Evolutionary conservation across 1,140 invertebrate genomes (phyloP).

Genomic region (Araneus ventricosus): DNA sequence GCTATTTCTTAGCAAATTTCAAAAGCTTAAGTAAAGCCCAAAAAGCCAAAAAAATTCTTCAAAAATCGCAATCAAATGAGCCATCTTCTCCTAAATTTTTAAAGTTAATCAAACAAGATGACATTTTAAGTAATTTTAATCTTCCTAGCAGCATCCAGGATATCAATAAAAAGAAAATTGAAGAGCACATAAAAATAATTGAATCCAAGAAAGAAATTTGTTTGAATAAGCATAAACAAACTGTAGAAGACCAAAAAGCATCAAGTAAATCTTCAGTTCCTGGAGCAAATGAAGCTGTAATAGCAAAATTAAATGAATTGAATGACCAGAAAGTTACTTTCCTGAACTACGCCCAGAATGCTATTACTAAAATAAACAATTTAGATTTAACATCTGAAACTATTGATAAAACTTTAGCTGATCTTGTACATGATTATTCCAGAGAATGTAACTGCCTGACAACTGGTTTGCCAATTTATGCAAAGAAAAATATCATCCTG

Average conservation of each 20-base stretch:
- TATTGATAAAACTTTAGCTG: conserved; percentile 25
- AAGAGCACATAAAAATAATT: conserved; percentile 37
- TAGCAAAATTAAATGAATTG: conserved; percentile 46
- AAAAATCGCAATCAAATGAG: conserved; percentile 35
- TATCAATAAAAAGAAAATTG: conserved; percentile 53
- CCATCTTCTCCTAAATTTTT: conserved; percentile 55
- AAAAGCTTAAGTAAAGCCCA: conserved; percentile 67
- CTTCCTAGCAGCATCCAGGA: background rate
- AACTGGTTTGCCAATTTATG: conserved; percentile 90
- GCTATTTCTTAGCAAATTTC: conserved; percentile 53
- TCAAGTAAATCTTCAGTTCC: background rate
- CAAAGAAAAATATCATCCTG: conserved; percentile 88
- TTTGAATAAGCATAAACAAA: conserved; percentile 46
- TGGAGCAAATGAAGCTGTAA: conserved; percentile 21
- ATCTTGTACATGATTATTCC: conserved; percentile 40
- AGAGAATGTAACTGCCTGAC: conserved; percentile 82
- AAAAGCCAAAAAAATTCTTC: conserved; percentile 59
- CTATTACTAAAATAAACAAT: conserved; percentile 1
- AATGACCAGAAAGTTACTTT: conserved; percentile 69
- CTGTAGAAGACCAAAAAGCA: background rate
- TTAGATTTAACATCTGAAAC: background rate
- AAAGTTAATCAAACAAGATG: conserved; percentile 63
- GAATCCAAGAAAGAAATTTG: conserved; percentile 38
- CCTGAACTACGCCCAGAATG: conserved; percentile 50
- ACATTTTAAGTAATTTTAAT: conserved; percentile 22